Conservation (phyloP, 2,113 vertebrate species). For the Malaclemys terrapin region DNA sequence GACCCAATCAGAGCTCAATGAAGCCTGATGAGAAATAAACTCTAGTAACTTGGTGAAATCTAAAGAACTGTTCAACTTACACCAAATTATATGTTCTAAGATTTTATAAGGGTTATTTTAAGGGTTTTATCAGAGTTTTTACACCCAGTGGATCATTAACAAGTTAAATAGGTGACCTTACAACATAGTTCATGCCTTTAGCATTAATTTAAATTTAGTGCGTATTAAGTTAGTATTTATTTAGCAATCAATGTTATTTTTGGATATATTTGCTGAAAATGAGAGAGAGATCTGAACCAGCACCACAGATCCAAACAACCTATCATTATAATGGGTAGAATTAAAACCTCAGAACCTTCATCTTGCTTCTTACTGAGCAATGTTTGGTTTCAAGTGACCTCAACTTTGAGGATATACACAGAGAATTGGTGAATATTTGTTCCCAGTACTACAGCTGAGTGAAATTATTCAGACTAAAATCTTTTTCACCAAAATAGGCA, state of each 20-base stretch:
- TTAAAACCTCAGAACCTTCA: not conserved
- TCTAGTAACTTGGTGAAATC: not conserved
- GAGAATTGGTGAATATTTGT: not conserved
- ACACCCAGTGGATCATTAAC: not conserved
- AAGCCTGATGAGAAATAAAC: not conserved
- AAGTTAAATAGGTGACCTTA: not conserved
- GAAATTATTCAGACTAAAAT: no score
- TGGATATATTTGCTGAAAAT: not conserved
- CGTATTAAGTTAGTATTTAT: not conserved
- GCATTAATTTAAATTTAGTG: not conserved
- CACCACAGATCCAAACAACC: not conserved
- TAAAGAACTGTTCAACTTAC: not conserved
- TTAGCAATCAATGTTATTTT: not conserved
- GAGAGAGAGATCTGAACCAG: not conserved
- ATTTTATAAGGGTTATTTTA: not conserved
- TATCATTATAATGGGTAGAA: not conserved
- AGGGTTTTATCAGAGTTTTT: not conserved
- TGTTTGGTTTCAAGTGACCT: not conserved
- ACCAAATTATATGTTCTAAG: not conserved
- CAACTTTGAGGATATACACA: no score
- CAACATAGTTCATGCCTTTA: not conserved
- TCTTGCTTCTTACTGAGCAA: not conserved
- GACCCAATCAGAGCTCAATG: not conserved
- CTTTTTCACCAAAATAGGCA: no score
- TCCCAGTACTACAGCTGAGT: no score